phyloP scores from a whole-genome alignment of 2,797 vertebrate genomes.

The Ispidina lecontei region DNA sequence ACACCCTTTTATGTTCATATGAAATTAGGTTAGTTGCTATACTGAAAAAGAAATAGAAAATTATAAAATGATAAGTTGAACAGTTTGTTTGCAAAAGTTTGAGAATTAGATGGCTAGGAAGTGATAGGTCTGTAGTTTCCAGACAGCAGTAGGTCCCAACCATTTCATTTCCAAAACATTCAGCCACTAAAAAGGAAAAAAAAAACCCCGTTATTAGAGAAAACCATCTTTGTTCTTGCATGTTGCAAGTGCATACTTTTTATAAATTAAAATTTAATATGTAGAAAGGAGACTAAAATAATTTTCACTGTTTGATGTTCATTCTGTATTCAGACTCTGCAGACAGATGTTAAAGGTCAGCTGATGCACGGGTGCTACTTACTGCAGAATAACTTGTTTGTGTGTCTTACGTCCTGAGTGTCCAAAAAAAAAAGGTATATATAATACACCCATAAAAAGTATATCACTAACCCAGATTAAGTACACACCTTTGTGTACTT shows the following conservation, averaged over 20 bases:
- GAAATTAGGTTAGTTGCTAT: background rate
- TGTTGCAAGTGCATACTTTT: background rate
- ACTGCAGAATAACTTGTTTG: background rate
- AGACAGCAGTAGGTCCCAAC: background rate
- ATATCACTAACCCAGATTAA: background rate
- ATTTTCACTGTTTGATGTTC: background rate
- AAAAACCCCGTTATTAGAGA: background rate
- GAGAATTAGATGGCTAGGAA: background rate
- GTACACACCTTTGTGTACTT: background rate
- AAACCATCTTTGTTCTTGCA: background rate
- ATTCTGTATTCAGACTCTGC: background rate
- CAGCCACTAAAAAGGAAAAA: background rate
- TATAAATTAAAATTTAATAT: background rate
- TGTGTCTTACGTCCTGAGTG: background rate
- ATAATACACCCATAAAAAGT: background rate
- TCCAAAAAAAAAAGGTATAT: background rate
- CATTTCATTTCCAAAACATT: background rate
- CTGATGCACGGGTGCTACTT: background rate
- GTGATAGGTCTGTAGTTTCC: background rate
- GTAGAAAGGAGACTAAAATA: background rate
- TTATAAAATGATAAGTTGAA: background rate
- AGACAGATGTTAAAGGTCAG: background rate
- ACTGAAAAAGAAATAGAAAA: background rate
- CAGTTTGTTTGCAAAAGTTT: background rate
- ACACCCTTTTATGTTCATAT: background rate